Evolutionary conservation across 2,797 vertebrate species (phyloP), one percentile per base, ranked within the genome.

Genomic region (Syngnathus rostellatus): DNA sequence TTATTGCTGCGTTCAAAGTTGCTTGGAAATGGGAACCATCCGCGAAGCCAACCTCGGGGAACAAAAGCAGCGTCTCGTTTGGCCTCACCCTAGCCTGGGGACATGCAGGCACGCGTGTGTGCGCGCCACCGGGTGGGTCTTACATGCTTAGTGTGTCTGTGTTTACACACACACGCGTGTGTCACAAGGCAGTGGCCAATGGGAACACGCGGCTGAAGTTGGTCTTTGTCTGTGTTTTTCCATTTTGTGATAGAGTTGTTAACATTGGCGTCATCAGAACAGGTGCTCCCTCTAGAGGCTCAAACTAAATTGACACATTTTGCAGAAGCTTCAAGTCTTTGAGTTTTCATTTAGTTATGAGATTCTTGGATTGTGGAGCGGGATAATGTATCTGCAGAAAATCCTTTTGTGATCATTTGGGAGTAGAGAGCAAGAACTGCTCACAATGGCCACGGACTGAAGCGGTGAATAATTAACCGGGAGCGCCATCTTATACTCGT

Each of bases 141-240:
- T 58, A 58, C 55, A 58, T 14, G 31, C 67, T 72, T 60, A 63
- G 60, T 60, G 60, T 45, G 59, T 62, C 8, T 73, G 65, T 70
- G 77, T 73, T 72, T 68, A 69, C 25, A 55, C 23, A 55, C 66
- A 4, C 8, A 61, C 73, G 74, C 1, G 76, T 31, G 60, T n/a
- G 19, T 61, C 37, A 39, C 14, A 21, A 37, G 21, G 12, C 43
- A 23, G 21, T 41, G 17, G 60, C 60, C 60, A 62, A 62, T 45
- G 40, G 17, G 21, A 62, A 45, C 8, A 12, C 6, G 10, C 8
- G n/a, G 2, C 2, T 21, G 8, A 14, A 43, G 10, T 11, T 62
- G 17, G 60, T 45, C 55, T 37, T 6, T 37, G 23, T 14, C 14
- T 25, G 12, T 37, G 31, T 31, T 31, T 31, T 31, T 31, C 31